Evolutionary conservation across 1,140 invertebrate genomes (phyloP), one percentile per base, ranked within the genome.

Genomic region (Meloidogyne chitwoodi): DNA sequence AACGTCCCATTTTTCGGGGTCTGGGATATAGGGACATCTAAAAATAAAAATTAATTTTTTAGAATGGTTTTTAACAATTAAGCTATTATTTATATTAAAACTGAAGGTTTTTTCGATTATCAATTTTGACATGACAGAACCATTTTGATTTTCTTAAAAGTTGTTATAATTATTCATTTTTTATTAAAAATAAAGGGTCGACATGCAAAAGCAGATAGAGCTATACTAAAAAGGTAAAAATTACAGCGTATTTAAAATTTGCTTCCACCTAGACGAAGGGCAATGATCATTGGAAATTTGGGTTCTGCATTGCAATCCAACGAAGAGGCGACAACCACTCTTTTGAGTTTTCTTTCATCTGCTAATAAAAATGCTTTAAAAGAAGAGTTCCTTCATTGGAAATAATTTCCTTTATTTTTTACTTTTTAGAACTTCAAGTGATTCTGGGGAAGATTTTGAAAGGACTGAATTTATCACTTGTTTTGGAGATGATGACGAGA

Each of bases 391-490:
- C 65, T 67, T 66, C 31, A 48, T 64, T 31, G 16, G 14, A 8
- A 27, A 6, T 70, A 10, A 27, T 19, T n/a, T 44, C 4, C 6
- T 48, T 70, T 44, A n/a, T 26, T 26, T 48, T 48, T 44, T 70
- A 19, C 1, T 26, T 41, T 48, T 29, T 56, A 78, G 72, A 10
- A 85, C 84, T 11, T 65, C 71, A 19, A 77, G 78, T 29, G 83
- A 85, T 19, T 67, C 68, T 27, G 68, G 62, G 11, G 81, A 71
- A 56, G 70, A 68, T 38, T 64, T 77, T 44, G 81, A 74, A 77
- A 84, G 78, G 72, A 77, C 82, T 3, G 82, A 84, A 69, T 85
- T 85, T 64, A 84, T 84, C 44, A 74, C 76, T n/a, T 84, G 76
- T 41, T 85, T 85, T 79, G 83, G 84, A 38, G 84, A 74, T 4